Base-by-base conservation (phyloP, 2,888 invertebrate genomes). In the Pterobdella sp. region DNA sequence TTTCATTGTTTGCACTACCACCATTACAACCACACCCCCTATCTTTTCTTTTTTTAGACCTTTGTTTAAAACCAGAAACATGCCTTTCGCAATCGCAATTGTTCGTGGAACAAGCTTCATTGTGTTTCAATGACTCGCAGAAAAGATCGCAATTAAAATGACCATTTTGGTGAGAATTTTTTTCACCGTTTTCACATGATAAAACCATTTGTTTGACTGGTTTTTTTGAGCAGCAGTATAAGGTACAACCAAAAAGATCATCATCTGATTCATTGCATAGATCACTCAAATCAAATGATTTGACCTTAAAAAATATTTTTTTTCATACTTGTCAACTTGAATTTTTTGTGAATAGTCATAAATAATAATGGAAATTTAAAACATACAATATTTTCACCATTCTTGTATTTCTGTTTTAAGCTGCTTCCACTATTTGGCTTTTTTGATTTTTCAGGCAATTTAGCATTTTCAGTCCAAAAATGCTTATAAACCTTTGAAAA, bases 261-360 rank as follows among this genome's bases (percentile, higher is more conserved):
- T 56, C 14, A 26, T 56, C 60, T 18, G 60, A 56, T 22, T 56
- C 60, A 14, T 7, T 3, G 60, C 60, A 56, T 26, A 56, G 26
- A 22, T 26, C 10, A 56, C 10, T 22, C 60, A 56, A 14, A 56
- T 56, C 60, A 22, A 56, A n/a, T 56, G 60, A 56, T 22, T n/a
- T 56, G n/a, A 56, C 60, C 60, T 56, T 4, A 56, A 56, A 56
- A 42, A n/a, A n/a, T n/a, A n/a, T n/a, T n/a, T n/a, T n/a, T n/a
- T n/a, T n/a, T n/a, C n/a, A n/a, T n/a, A n/a, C n/a, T n/a, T n/a
- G n/a, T n/a, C n/a, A n/a, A n/a, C n/a, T n/a, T n/a, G n/a, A n/a
- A n/a, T n/a, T n/a, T n/a, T n/a, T n/a, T n/a, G n/a, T n/a, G n/a
- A n/a, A n/a, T n/a, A n/a, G n/a, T n/a, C n/a, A n/a, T n/a, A n/a